Base-by-base conservation (phyloP, 2,888 invertebrate genomes). In the Drepanosiphum platanoidis region DNA sequence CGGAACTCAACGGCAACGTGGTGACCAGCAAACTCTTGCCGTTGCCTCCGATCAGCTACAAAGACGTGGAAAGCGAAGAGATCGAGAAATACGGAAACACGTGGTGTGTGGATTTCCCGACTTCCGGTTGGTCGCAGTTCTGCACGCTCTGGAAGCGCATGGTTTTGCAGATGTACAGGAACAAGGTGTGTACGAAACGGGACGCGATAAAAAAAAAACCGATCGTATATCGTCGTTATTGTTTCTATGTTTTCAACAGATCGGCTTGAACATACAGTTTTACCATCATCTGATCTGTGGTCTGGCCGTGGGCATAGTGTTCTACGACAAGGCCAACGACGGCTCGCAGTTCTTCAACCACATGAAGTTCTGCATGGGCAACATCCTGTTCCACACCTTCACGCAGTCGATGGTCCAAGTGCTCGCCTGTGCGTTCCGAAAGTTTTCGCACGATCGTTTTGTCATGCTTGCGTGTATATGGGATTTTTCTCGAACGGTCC, bases 361-460 rank as follows among this genome's bases (percentile, higher is more conserved):
- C 88, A 90, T 94, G 86, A 94, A 94, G 89, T 91, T 93, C 88
- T 93, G 93, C 88, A 92, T 93, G 75, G 93, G 93, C 0, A 90
- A 93, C 27, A 91, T 93, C 30, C 91, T 93, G 82, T 93, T 93
- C 90, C 92, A 93, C 88, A 91, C 93, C 0, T 94, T 93, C 88
- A 93, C 93, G 0, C 93, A 93, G 88, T 92, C 93, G 39, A 93
- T 93, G 92, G 92, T 93, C 74, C 93, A 93, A 36, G 93, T 93
- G 15, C 90, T 94, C 87, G 91, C 93, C 78, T 94, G 93, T 93
- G 89, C 92, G 93, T 92, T 30, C 52, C 15, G 39, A 30, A 46
- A 30, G 32, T 22, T 34, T 18, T n/a, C n/a, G n/a, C n/a, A n/a
- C n/a, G n/a, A n/a, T n/a, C n/a, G n/a, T n/a, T n/a, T n/a, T n/a